Percentiles rank a stretch among this genome's conserved stretches.
Evolutionary conservation across 2,888 invertebrate genomes (phyloP).

Genomic region (Deilephila porcellus): DNA sequence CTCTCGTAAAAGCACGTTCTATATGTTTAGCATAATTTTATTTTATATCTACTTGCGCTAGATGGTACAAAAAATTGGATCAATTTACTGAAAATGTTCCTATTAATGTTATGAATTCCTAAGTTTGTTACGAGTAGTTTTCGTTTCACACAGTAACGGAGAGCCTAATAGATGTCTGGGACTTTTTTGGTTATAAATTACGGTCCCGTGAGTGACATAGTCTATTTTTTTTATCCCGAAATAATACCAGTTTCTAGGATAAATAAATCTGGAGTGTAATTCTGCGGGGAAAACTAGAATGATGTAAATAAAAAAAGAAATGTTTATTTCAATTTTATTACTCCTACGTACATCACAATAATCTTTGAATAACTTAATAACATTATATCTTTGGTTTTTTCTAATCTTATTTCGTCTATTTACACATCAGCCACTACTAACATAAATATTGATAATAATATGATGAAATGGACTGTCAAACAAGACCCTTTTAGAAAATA

Average conservation of each 20-base stretch:
- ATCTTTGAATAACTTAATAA: constrained; percentile 4
- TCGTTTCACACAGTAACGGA: too few relatives aligned
- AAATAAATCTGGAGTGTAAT: not conserved
- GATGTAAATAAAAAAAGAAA: constrained; percentile 2
- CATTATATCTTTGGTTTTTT: not conserved
- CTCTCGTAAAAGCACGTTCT: not conserved
- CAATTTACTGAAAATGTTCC: too few relatives aligned
- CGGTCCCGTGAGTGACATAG: too few relatives aligned
- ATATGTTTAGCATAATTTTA: not conserved
- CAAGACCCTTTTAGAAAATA: too few relatives aligned
- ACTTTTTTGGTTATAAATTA: too few relatives aligned
- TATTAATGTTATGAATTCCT: too few relatives aligned
- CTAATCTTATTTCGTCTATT: not conserved
- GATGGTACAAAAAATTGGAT: too few relatives aligned
- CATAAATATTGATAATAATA: not conserved
- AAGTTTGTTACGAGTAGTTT: too few relatives aligned
- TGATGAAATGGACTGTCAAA: not conserved
- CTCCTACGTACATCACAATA: not conserved
- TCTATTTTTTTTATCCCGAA: too few relatives aligned
- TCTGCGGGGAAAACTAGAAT: too few relatives aligned
- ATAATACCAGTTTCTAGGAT: not conserved
- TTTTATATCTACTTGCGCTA: too few relatives aligned
- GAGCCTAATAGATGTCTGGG: too few relatives aligned
- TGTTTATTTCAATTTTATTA: not conserved
- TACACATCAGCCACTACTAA: not conserved